These are phyloP conservation scores for Amblyornis subalaris DNA, from an alignment of 2,113 vertebrate species.

Conservation along the genomic window DNA sequence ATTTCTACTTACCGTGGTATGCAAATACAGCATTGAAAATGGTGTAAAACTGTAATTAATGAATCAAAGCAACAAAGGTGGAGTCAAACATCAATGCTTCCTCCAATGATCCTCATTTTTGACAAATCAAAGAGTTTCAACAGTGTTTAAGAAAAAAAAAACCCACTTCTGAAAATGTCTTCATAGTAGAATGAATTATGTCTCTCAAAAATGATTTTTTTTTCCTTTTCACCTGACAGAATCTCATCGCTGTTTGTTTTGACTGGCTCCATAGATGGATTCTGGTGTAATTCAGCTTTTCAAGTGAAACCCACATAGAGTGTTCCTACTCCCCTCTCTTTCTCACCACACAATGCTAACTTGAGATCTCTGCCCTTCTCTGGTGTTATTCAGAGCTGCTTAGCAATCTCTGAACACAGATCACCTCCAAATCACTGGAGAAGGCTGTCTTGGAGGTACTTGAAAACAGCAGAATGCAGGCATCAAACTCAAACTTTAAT, in stretches of 20 bases:
- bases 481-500: not conserved
- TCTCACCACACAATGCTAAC: not conserved
- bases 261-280: not conserved
- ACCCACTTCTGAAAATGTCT: not conserved
- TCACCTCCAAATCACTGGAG: not conserved
- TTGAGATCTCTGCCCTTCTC: not conserved
- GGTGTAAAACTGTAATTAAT: not conserved
- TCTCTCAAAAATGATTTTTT: accelerated
- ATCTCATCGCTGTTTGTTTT: not conserved
- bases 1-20: not conserved
- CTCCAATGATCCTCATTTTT: not conserved
- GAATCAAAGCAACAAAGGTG: not conserved
- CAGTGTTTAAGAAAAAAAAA: not conserved
- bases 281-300: not conserved
- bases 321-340: not conserved
- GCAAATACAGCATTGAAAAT: not conserved
- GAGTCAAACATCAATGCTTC: not conserved
- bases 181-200: not conserved
- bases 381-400: not conserved
- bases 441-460: not conserved
- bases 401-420: not conserved
- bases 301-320: not conserved
- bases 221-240: not conserved
- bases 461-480: not conserved
- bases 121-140: not conserved